phyloP scores from a whole-genome alignment of 2,888 invertebrate species.

The Koerneria pararmatus region DNA sequence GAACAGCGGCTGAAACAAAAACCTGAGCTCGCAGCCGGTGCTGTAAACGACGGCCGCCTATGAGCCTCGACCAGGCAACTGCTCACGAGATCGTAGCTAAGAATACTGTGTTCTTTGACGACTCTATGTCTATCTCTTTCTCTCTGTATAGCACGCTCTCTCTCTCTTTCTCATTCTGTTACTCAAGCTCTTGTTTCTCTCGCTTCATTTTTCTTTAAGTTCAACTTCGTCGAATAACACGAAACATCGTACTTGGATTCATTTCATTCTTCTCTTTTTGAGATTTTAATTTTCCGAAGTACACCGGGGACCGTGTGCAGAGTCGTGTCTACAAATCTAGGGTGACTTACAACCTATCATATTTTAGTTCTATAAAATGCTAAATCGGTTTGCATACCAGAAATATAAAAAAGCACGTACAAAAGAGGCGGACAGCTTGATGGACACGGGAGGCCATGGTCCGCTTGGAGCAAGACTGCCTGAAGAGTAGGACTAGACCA shows the following conservation, averaged over 20 bases:
- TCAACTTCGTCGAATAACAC: too few relatives aligned
- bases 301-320: too few relatives aligned
- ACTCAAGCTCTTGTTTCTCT: too few relatives aligned
- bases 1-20: conserved; percentile 12
- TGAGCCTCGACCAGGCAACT: conserved; percentile 51
- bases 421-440: conserved; percentile 48
- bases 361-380: background rate
- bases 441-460: conserved; percentile 51
- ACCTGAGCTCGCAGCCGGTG: conserved; percentile 22
- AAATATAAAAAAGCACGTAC: conserved; percentile 35
- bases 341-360: background rate
- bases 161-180: too few relatives aligned
- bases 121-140: too few relatives aligned
- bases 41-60: conserved; percentile 48
- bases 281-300: too few relatives aligned
- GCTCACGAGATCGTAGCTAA: conserved; percentile 20
- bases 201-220: too few relatives aligned
- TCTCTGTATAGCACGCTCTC: too few relatives aligned
- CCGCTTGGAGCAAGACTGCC: conserved; percentile 35
- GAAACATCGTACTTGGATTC: too few relatives aligned
- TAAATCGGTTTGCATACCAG: background rate
- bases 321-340: too few relatives aligned
- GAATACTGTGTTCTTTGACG: too few relatives aligned
- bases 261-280: too few relatives aligned
- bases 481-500: background rate